These are phyloP conservation scores for Calonectris borealis DNA, from an alignment of 2,113 vertebrate species.

Conservation along the genomic window DNA sequence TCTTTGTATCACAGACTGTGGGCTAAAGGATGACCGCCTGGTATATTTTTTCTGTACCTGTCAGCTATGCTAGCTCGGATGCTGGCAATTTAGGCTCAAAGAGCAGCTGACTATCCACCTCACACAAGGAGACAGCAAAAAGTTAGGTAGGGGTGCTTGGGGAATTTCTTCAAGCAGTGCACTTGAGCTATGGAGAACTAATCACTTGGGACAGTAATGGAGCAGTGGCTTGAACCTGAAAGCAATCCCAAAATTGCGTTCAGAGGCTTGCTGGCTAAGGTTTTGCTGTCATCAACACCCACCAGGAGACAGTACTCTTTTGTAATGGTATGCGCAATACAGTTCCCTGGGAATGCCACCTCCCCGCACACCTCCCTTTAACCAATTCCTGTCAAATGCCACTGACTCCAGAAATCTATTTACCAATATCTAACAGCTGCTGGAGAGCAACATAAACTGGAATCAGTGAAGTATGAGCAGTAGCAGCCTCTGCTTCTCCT, in stretches of 20 bases:
- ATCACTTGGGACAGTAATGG: not conserved
- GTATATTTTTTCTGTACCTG: not conserved
- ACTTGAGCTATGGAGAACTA: not conserved
- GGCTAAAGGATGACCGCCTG: not conserved
- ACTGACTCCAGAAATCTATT: constrained; percentile 14
- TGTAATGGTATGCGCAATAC: not conserved
- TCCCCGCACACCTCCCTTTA: not conserved
- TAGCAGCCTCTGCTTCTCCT: constrained; percentile 28
- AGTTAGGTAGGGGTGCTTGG: not conserved
- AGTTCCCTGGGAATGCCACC: not conserved
- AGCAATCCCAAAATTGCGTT: not conserved
- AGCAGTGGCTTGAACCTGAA: not conserved
- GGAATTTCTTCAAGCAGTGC: not conserved
- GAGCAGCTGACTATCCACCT: not conserved
- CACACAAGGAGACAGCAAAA: not conserved
- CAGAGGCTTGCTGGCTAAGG: not conserved
- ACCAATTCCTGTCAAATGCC: not conserved
- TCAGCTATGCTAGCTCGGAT: not conserved
- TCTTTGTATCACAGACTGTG: not conserved
- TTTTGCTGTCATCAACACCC: not conserved
- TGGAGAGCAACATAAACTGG: constrained; percentile 10
- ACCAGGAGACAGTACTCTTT: not conserved
- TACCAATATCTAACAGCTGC: not conserved
- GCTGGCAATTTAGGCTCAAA: not conserved
- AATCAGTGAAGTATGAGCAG: not conserved